Evolutionary conservation across 2,888 invertebrate species (phyloP).

Genomic region (Holacanthella duospinosa): DNA sequence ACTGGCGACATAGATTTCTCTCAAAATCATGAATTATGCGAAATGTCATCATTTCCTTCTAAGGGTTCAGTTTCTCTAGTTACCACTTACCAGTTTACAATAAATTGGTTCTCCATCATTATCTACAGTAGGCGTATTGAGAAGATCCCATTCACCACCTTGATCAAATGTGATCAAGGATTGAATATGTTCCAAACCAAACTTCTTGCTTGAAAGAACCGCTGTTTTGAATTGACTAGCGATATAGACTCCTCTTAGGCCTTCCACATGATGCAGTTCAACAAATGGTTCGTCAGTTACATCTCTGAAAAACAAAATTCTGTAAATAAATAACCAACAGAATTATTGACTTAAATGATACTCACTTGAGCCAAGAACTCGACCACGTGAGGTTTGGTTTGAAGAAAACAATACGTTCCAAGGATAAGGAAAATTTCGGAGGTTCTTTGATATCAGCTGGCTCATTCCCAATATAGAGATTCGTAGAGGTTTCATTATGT

Average conservation of each 20-base stretch:
- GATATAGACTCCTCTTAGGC: constrained; percentile 76
- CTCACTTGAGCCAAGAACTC: constrained; percentile 71
- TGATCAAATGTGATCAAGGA: constrained; percentile 77
- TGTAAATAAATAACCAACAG: not conserved
- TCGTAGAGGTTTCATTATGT: constrained; percentile 59
- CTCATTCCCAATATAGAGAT: constrained; percentile 64
- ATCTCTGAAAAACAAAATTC: constrained; percentile 49
- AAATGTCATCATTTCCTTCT: constrained; percentile 15
- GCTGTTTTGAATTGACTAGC: constrained; percentile 59
- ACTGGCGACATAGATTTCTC: constrained; percentile 26
- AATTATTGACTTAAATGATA: constrained; percentile 20
- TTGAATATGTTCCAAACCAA: constrained; percentile 60
- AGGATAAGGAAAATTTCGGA: constrained; percentile 63
- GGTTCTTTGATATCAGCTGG: constrained; percentile 46
- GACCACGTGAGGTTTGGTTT: constrained; percentile 73
- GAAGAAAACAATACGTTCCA: constrained; percentile 70
- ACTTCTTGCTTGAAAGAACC: constrained; percentile 23
- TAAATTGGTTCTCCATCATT: constrained; percentile 56
- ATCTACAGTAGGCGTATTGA: constrained; percentile 60
- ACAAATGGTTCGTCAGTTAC: constrained; percentile 71
- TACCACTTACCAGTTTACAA: constrained; percentile 48
- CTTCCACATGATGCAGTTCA: constrained; percentile 77
- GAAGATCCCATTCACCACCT: constrained; percentile 68
- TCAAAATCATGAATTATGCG: not conserved
- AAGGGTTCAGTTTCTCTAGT: not conserved